phyloP scores from a whole-genome alignment of 2,797 vertebrate species.

The Cyprinodon diabolis region DNA sequence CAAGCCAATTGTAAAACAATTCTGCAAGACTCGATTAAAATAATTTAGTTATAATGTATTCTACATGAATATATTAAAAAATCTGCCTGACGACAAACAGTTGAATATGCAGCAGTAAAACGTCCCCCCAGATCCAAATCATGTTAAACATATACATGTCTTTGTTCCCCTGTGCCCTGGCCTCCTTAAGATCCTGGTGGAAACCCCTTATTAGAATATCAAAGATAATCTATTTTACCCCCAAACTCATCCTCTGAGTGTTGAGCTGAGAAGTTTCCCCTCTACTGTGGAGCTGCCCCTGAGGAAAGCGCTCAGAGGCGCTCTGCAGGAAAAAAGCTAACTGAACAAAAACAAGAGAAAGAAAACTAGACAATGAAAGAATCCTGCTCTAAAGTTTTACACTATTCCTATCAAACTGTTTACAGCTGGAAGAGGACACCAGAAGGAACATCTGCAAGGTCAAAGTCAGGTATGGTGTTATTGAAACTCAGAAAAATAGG shows the following conservation, averaged over 20 bases:
- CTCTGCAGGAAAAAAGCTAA: constrained; percentile 15
- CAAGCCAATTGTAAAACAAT: background rate
- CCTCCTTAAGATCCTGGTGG: constrained; percentile 53
- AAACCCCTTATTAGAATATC: constrained; percentile 62
- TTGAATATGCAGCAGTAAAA: constrained; percentile 7
- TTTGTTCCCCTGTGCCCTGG: constrained; percentile 53
- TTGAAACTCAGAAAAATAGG: background rate
- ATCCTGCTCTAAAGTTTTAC: constrained; percentile 2
- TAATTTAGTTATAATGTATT: constrained; percentile 26
- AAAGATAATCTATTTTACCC: constrained; percentile 57
- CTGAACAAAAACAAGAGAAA: constrained; percentile 5
- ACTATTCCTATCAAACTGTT: background rate
- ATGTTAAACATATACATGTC: constrained; percentile 45
- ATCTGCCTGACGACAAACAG: constrained; percentile 42
- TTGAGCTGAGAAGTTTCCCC: constrained; percentile 21
- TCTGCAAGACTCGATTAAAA: background rate
- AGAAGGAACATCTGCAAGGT: constrained; percentile 7
- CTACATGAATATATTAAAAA: constrained; percentile 3
- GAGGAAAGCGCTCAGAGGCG: constrained; percentile 17
- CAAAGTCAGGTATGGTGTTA: constrained; percentile 7
- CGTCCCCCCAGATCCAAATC: constrained; percentile 12
- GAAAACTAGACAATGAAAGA: constrained; percentile 5
- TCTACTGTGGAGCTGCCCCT: constrained; percentile 18
- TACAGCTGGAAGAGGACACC: background rate
- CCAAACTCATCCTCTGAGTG: constrained; percentile 30